Percentiles rank a stretch among this genome's conserved stretches.
Evolutionary conservation across 2,797 vertebrate genomes (phyloP).

Genomic region (Diplodus puntazzo): DNA sequence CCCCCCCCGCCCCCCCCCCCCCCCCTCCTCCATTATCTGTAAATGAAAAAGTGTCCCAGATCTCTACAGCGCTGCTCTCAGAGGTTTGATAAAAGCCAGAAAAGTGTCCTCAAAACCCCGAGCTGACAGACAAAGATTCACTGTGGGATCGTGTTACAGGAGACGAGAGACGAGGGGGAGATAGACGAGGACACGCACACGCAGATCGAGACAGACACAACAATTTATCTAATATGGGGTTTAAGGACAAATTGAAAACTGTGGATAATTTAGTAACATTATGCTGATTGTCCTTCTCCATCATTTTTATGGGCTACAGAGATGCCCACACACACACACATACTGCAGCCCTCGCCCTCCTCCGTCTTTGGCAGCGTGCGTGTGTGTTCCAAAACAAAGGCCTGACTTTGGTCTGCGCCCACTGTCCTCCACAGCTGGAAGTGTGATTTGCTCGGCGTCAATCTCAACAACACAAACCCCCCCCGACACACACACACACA

Average conservation of each 20-base stretch:
- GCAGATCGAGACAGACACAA: conserved; percentile 15
- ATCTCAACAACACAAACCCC: conserved; percentile 55
- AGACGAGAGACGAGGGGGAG: conserved; percentile 27
- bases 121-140: conserved; percentile 50
- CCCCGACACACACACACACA: neutral
- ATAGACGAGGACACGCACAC: conserved; percentile 9
- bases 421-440: conserved; percentile 78
- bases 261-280: neutral
- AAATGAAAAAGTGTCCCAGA: conserved; percentile 44
- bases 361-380: conserved; percentile 26
- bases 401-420: conserved; percentile 48
- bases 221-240: neutral
- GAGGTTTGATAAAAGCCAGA: conserved; percentile 50
- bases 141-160: conserved; percentile 57
- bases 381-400: conserved; percentile 68
- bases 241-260: neutral
- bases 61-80: conserved; percentile 20
- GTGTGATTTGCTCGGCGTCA: conserved; percentile 72
- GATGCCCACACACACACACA: conserved; percentile 45
- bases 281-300: neutral
- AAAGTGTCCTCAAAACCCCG: conserved; percentile 40
- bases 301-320: conserved; percentile 7
- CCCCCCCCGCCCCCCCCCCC: neutral
- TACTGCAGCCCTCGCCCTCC: neutral
- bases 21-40: conserved; percentile 35